Base-by-base conservation (phyloP, 2,888 invertebrate genomes). In the Lasius platythorax region DNA sequence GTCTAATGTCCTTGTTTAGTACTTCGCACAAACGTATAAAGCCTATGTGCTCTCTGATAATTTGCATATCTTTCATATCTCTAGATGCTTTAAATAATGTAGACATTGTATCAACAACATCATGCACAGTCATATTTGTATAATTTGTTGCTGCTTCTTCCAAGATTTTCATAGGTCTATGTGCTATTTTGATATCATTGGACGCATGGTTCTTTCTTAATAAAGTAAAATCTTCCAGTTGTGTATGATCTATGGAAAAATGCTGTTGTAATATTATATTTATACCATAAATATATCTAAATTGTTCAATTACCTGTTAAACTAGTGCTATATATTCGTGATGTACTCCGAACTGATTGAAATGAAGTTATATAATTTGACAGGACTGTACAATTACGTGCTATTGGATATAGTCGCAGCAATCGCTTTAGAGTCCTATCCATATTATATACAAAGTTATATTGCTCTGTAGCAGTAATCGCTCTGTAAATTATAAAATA, bases 1-100 rank as follows among this genome's bases (percentile, higher is more conserved):
- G 92, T 37, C 96, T 96, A 95, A 89, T 96, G 95, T 83, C 95
- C 95, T 89, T 96, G 96, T 85, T 87, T 53, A 93, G 18, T 23
- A 87, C n/a, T 6, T 90, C 84, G 63, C 92, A 92, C 0, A 93
- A 37, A 0, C 68, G 1, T n/a, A 67, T 0, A 85, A 91, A 92
- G 53, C 86, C 88, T 43, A 66, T 4, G 8, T 74, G 70, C 6
- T 78, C 1, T 58, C n/a, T 28, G 0, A 88, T 78, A 3, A 76
- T 8, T 4, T 30, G 1, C 0, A 74, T 50, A 70, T 83, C 74
- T 15, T 53, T 33, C 15, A 37, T 11, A 9, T 8, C 0, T 2
- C 5, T 61, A 0, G 28, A 11, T n/a, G 0, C 3, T 53, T 33
- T 8, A 30, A 46, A 43, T 11, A 86, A 46, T 85, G 86, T 87